These are phyloP conservation scores for Paracanthobrama guichenoti DNA, from an alignment of 2,113 vertebrate species.

Conservation along the genomic window DNA sequence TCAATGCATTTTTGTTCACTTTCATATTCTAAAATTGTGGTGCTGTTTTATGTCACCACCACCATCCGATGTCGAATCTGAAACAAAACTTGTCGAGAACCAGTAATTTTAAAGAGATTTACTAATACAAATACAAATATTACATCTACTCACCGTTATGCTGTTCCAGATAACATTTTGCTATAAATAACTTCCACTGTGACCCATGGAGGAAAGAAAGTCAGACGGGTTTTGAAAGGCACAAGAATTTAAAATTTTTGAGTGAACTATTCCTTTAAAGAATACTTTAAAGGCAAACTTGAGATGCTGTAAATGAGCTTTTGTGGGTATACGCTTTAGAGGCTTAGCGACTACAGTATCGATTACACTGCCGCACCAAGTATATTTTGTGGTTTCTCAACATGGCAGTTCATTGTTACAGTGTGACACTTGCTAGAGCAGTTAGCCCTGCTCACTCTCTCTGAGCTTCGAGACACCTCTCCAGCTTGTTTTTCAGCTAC, in stretches of 20 bases:
- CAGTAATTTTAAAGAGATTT: not conserved
- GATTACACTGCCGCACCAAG: not conserved
- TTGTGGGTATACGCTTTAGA: conserved; percentile 1
- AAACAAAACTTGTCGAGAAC: not conserved
- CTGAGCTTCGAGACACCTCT: conserved; percentile 25
- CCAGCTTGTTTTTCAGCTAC: conserved; percentile 32
- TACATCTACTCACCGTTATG: not conserved
- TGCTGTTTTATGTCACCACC: not conserved
- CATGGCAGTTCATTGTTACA: conserved; percentile 18
- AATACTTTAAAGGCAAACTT: conserved; percentile 10
- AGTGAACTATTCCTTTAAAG: not conserved
- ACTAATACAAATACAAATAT: no score
- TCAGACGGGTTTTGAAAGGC: not conserved
- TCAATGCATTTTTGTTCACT: not conserved
- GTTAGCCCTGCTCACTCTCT: conserved; percentile 31
- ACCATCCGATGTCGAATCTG: not conserved
- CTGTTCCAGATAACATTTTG: not conserved
- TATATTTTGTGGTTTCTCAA: conserved; percentile 24
- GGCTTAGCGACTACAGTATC: conserved; percentile 17
- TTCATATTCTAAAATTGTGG: not conserved
- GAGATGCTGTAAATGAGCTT: conserved; percentile 2
- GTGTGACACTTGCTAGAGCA: conserved; percentile 29
- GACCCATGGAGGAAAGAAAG: not conserved
- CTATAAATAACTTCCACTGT: not conserved
- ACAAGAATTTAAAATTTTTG: not conserved